Conservation (phyloP, 2,888 invertebrate species). For the Sinhomidia bicolor region DNA sequence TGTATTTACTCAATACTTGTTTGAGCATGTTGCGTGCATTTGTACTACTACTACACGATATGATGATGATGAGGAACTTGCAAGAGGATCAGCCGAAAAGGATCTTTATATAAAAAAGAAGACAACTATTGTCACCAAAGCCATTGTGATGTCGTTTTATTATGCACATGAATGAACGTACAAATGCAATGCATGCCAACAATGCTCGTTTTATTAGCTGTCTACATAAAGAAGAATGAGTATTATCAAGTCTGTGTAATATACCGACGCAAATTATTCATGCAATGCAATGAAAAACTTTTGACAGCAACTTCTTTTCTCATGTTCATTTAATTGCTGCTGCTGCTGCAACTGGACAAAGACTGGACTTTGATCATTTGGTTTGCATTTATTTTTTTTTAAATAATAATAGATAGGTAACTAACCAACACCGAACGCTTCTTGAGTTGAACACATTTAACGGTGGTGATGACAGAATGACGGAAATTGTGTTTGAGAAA, state of each 20-base stretch:
- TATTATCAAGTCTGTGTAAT: slow-evolving; percentile 35
- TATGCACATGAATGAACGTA: background rate
- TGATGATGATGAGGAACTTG: background rate
- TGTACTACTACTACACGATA: background rate
- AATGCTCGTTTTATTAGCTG: background rate
- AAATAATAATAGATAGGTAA: too few relatives aligned
- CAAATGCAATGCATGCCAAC: background rate
- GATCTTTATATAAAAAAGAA: background rate
- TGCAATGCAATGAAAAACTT: slow-evolving; percentile 8
- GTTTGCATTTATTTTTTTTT: too few relatives aligned
- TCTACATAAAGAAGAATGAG: slow-evolving; percentile 54
- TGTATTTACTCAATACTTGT: background rate
- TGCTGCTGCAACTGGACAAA: background rate
- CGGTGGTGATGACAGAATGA: too few relatives aligned
- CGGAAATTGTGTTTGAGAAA: too few relatives aligned
- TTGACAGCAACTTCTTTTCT: background rate
- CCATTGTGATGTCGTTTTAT: slow-evolving; percentile 14
- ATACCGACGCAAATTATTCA: slow-evolving; percentile 58
- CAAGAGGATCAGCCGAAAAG: background rate
- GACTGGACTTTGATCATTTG: too few relatives aligned
- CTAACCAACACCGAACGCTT: too few relatives aligned
- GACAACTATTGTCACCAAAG: background rate
- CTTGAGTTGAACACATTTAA: too few relatives aligned
- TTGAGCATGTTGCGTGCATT: background rate
- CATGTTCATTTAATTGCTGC: background rate